Conservation (phyloP, 2,113 vertebrate genomes). For the Naja naja region DNA sequence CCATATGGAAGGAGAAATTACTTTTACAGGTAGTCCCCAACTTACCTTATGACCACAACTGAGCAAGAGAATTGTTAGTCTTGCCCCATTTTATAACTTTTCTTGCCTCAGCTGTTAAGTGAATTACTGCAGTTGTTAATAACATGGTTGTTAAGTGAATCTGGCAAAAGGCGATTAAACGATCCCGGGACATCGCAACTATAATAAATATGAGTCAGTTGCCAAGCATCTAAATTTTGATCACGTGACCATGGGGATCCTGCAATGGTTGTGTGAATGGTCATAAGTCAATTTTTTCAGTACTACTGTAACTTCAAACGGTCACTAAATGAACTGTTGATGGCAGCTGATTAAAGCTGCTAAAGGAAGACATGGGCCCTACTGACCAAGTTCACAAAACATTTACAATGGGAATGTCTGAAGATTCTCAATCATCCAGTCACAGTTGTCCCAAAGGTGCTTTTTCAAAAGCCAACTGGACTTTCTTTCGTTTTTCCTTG, state of each 20-base stretch:
- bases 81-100: neutral
- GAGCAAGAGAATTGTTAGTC: neutral
- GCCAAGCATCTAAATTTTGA: neutral
- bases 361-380: neutral
- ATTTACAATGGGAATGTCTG: neutral
- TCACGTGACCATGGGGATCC: neutral
- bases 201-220: neutral
- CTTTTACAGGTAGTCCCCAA: neutral
- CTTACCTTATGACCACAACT: neutral
- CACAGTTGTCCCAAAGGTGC: neutral
- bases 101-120: neutral
- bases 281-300: neutral
- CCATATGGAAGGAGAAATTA: neutral
- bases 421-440: neutral
- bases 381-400: neutral
- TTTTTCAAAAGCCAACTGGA: neutral
- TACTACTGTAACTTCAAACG: neutral
- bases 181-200: neutral
- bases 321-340: neutral
- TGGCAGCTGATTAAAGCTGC: neutral
- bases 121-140: neutral
- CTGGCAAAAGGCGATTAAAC: neutral
- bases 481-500: neutral
- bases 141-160: neutral
- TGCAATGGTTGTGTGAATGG: neutral